Evolutionary conservation across 2,113 vertebrate species (phyloP), one percentile per base, ranked within the genome.

Genomic region (Tupaia chinensis): DNA sequence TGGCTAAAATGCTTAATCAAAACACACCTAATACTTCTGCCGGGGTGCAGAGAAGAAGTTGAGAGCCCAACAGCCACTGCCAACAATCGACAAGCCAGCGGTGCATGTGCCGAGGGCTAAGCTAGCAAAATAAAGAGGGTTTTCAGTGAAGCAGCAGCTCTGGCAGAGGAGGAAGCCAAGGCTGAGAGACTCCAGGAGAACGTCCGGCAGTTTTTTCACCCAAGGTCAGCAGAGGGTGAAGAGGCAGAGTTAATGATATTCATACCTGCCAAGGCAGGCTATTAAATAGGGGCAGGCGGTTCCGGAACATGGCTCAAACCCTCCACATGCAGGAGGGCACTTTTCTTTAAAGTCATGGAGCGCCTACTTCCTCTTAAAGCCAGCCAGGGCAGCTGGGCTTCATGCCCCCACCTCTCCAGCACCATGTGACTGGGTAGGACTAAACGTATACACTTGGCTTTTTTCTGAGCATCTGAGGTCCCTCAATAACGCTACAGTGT

Each of bases 11-110:
- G 78, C 93, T 85, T n/a, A 92, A 94, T 96, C 95, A 74, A 96
- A 96, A 97, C 96, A 96, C 95, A 97, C 96, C 96, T 95, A 95
- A 92, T 91, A 72, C 96, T 76, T 96, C 91, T 97, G 96, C 92
- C 12, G 61, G 93, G 84, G 83, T 25, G 87, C 19, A 1, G 93
- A 83, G 80, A 61, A 15, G 29, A 65, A 63, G 80, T 7, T 12
- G 63, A 29, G 80, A 60, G 95, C 76, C 32, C 13, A 1, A 44
- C 79, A 29, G 89, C 53, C 19, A 0, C 79, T 88, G 93, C 95
- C 95, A 96, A 56, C 79, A 2, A 32, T 77, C 10, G 1, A 8
- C 53, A 3, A 1, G 96, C 85, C 88, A 34, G 88, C 19, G 3
- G 25, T 25, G 13, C 34, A 4, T 22, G 70, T 29, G 90, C 96